Percentiles rank a stretch among this genome's conserved stretches.
phyloP scores from a whole-genome alignment of 2,797 vertebrate genomes.

The Capromys pilorides region DNA sequence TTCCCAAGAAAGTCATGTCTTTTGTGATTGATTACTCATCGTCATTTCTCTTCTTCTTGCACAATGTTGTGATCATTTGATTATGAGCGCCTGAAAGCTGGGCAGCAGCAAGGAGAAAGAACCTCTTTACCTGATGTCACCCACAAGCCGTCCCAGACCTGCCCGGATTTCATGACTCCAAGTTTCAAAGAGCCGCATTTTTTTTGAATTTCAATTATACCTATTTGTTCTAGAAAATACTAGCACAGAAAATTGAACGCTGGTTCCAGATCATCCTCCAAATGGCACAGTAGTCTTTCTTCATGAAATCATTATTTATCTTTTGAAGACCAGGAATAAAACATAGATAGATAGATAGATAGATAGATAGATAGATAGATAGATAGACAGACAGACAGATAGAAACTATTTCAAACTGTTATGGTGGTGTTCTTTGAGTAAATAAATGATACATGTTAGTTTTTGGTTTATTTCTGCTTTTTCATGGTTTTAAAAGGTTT shows the following conservation, averaged over 20 bases:
- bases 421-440: background rate
- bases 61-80: background rate
- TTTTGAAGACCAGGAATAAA: conserved; percentile 19
- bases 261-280: background rate
- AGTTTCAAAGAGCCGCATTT: conserved; percentile 16
- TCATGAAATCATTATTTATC: conserved; percentile 9
- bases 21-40: background rate
- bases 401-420: background rate
- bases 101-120: background rate
- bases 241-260: conserved; percentile 6
- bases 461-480: background rate
- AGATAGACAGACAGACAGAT: background rate
- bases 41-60: conserved; percentile 9
- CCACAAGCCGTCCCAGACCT: background rate
- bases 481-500: background rate
- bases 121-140: background rate
- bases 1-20: background rate
- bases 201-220: conserved; percentile 35
- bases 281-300: background rate
- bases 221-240: conserved; percentile 18
- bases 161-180: background rate
- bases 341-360: background rate
- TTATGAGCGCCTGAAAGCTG: background rate
- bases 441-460: background rate
- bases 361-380: background rate